Evolutionary conservation across 2,797 vertebrate genomes (phyloP).

Genomic region (Mycteria americana): DNA sequence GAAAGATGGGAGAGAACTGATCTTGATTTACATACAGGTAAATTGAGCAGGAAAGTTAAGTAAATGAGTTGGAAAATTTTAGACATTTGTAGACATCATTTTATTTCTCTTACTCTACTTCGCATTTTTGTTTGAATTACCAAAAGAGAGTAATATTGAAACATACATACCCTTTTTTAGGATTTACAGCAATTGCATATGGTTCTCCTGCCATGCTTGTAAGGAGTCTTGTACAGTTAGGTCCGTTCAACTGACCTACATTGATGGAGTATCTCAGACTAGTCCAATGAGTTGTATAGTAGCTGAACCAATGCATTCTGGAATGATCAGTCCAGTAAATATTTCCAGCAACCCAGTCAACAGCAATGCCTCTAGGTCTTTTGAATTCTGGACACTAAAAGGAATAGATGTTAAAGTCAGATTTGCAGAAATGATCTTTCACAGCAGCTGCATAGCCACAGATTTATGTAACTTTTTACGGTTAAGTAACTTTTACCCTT

Average conservation of each 20-base stretch:
- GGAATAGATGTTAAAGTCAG: conserved; percentile 16
- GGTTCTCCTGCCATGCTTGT: conserved; percentile 96
- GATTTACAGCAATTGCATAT: conserved; percentile 94
- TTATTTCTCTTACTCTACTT: not conserved
- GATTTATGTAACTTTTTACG: not conserved
- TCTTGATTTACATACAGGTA: not conserved
- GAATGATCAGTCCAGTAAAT: conserved; percentile 99
- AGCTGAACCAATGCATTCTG: conserved; percentile 99
- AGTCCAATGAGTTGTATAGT: conserved; percentile 98
- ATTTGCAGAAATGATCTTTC: not conserved
- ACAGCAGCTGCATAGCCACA: not conserved
- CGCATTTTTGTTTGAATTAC: not conserved
- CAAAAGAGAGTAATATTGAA: not conserved
- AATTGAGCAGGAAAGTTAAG: not conserved
- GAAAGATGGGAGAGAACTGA: not conserved
- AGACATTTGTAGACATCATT: not conserved
- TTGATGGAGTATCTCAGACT: conserved; percentile 97
- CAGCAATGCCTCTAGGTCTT: conserved; percentile 91
- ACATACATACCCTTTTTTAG: conserved; percentile 86
- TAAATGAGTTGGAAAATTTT: not conserved
- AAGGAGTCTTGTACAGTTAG: conserved; percentile 94
- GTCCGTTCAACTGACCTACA: conserved; percentile 92
- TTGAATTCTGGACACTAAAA: conserved; percentile 94
- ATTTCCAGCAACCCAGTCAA: conserved; percentile 98
- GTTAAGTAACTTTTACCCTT: not conserved